Evolutionary conservation across 2,888 invertebrate genomes (phyloP), one percentile per base, ranked within the genome.

Genomic region (Myopa tessellatipennis): DNA sequence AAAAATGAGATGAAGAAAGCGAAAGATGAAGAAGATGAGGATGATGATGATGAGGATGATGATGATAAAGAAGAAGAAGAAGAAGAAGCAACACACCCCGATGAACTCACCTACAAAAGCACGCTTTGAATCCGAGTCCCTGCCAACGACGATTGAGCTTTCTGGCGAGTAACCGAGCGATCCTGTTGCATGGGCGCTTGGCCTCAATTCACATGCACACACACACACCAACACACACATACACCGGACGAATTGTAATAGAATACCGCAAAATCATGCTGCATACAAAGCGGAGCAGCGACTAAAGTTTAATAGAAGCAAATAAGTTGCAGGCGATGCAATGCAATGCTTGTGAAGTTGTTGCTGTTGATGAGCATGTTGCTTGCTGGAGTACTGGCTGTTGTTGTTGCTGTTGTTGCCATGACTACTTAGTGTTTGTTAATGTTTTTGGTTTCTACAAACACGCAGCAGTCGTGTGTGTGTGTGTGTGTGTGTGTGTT

Each of bases 131-230:
- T 34, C 38, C 12, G 61, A 26, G n/a, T 5, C 4, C 4, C 58
- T 58, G 58, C 58, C 14, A n/a, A 26, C 26, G n/a, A n/a, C 26
- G n/a, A 61, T 8, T 65, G 36, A 36, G 36, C 36, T 34, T 8
- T 34, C 34, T n/a, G n/a, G n/a, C n/a, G n/a, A n/a, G n/a, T n/a
- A n/a, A n/a, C n/a, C n/a, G n/a, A n/a, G n/a, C n/a, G n/a, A n/a
- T n/a, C n/a, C 38, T 65, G 65, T 65, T 65, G 34, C 65, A 34
- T 65, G 34, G 34, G 65, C 65, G 38, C 65, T 65, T 65, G 65
- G 38, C 65, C 65, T 38, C 65, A 38, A 38, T 65, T 38, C 40
- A 40, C 40, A 8, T 40, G 8, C 36, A 4, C 65, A 65, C n/a
- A n/a, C n/a, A 34, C 65, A 4, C 55, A 55, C 6, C 55, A 55